phyloP scores from a whole-genome alignment of 2,113 vertebrate species.

The Hyaena hyaena region DNA sequence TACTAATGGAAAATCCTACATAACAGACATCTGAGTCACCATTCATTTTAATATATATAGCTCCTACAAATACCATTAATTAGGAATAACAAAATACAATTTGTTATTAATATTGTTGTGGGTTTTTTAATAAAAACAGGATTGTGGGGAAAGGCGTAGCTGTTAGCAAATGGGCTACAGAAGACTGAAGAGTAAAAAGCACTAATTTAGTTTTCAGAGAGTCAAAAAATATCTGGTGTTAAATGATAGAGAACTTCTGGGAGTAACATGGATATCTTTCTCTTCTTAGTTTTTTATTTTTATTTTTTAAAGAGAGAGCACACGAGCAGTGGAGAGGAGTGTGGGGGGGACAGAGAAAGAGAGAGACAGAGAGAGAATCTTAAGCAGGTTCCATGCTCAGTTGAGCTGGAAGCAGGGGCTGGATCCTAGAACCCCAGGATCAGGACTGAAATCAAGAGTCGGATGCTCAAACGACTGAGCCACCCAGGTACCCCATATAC shows the following conservation, averaged over 20 bases:
- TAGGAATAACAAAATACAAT: background rate
- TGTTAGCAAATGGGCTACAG: background rate
- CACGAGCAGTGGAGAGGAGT: no score
- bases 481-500: background rate
- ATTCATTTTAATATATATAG: background rate
- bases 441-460: no score
- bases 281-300: slow-evolving; percentile 9
- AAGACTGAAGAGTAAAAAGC: background rate
- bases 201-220: background rate
- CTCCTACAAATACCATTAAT: background rate
- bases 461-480: no score
- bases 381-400: no score
- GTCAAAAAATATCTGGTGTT: background rate
- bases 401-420: no score
- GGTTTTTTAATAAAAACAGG: slow-evolving; percentile 47
- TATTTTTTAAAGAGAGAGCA: no score
- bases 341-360: no score
- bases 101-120: background rate
- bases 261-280: background rate
- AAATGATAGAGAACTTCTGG: background rate
- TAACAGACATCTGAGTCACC: background rate
- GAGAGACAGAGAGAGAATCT: no score
- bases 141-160: background rate
- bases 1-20: slow-evolving; percentile 44
- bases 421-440: no score